Percentiles rank a stretch among this genome's conserved stretches.
These are phyloP conservation scores for Acholoe squamosa DNA, from an alignment of 2,888 invertebrate species.

Conservation along the genomic window DNA sequence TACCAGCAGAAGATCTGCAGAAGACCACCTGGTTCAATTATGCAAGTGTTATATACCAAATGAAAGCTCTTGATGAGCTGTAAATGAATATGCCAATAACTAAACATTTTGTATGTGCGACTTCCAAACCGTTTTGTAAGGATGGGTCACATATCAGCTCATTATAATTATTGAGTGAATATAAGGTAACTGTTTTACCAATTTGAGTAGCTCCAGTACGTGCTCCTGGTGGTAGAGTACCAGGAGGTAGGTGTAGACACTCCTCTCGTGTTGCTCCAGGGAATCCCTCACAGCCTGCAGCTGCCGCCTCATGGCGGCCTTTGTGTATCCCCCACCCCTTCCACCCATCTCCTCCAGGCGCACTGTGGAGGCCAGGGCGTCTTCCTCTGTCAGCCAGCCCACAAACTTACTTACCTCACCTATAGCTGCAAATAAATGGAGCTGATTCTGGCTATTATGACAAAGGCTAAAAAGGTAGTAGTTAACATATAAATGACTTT, in stretches of 20 bases:
- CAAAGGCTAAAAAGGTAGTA: too few species aligned
- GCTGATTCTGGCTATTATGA: too few species aligned
- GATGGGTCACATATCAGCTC: too few species aligned
- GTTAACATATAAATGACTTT: too few species aligned
- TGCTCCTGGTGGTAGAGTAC: background rate
- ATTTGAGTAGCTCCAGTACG: background rate
- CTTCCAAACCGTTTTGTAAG: too few species aligned
- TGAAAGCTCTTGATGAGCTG: too few species aligned
- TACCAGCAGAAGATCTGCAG: too few species aligned
- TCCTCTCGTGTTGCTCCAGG: background rate
- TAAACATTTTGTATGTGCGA: too few species aligned
- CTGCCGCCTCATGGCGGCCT: background rate
- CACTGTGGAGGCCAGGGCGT: background rate
- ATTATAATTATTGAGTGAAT: too few species aligned
- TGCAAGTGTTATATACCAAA: too few species aligned
- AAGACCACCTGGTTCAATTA: too few species aligned
- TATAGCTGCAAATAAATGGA: background rate
- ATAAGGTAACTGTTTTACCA: background rate
- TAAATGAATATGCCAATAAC: too few species aligned
- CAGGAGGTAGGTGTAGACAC: background rate
- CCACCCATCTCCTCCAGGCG: constrained; percentile 2
- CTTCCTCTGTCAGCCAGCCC: background rate
- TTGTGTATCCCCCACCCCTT: background rate
- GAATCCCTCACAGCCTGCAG: background rate
- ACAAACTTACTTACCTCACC: background rate